phyloP scores from a whole-genome alignment of 2,797 vertebrate genomes.

The Heterohyrax brucei region DNA sequence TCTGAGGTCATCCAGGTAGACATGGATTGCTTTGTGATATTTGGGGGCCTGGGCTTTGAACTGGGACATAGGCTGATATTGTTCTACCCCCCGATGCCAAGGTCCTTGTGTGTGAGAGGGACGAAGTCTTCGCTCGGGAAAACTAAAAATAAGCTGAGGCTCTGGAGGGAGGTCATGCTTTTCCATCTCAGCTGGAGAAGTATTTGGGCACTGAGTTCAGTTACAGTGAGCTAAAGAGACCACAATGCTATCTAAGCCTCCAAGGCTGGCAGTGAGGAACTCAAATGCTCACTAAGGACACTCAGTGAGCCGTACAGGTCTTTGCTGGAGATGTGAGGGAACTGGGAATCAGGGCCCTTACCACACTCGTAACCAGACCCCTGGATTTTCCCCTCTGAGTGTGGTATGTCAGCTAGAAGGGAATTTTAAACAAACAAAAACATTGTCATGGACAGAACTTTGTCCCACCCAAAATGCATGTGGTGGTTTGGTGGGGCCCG shows the following conservation, averaged over 20 bases:
- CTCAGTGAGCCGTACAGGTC: rapidly evolving
- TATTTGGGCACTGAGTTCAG: neutral
- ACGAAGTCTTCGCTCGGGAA: neutral
- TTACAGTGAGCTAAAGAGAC: neutral
- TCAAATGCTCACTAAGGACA: neutral
- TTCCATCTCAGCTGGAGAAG: neutral
- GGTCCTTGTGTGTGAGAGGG: neutral
- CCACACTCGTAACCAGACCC: neutral
- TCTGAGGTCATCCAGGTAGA: neutral
- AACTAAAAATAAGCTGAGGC: neutral
- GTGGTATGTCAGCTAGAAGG: neutral
- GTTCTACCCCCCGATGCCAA: neutral
- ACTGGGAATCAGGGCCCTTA: neutral
- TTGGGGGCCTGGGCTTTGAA: constrained; percentile 21
- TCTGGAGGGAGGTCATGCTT: neutral
- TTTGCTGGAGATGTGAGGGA: neutral
- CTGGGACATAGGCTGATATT: neutral
- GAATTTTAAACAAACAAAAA: no score
- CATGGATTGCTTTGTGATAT: neutral
- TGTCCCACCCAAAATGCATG: no score
- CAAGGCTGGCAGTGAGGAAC: neutral
- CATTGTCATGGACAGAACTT: no score
- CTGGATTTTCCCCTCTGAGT: neutral
- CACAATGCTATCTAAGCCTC: neutral
- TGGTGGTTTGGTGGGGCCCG: no score